Base-by-base conservation (phyloP, 1,140 invertebrate genomes). In the Drosophila willistoni region DNA sequence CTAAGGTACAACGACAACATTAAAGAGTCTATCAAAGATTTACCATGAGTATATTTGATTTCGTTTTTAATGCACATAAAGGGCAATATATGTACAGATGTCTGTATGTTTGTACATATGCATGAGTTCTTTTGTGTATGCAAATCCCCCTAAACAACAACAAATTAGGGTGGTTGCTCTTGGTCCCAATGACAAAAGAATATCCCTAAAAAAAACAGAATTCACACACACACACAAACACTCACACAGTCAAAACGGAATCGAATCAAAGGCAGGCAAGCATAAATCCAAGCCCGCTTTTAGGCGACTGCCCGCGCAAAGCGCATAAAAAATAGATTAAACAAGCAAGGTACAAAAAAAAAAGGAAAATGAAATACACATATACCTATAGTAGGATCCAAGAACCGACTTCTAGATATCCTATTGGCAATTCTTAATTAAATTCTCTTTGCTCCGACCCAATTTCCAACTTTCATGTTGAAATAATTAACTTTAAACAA, bases 101-200 rank as follows among this genome's bases (percentile, higher is more conserved):
- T n/a, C 7, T 57, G 57, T 36, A 36, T 36, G 34, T 29, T 29
- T 29, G 29, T 22, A 51, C 44, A 51, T 51, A 51, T 62, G 71
- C 55, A 55, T 56, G 44, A 51, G 59, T 56, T 66, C 66, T 39
- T 39, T 87, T 83, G 44, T 83, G 79, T 73, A 87, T 87, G 82
- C 83, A 87, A 87, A 82, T 71, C 62, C 64, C 79, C 73, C 63
- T 78, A 64, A 78, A 73, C 54, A 72, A 83, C 80, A 83, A 82
- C 81, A 79, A 87, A 87, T 87, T 89, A 73, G 84, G 84, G 84
- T 86, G 84, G 83, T 71, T 79, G 69, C 55, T 54, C 71, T 55
- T 36, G 17, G 19, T 51, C 44, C 44, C 59, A 72, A 84, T 74
- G 84, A 89, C 84, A 89, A 87, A 87, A 68, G 84, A 41, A 64